Evolutionary conservation across 2,888 invertebrate genomes (phyloP), one percentile per base, ranked within the genome.

Genomic region (Dryococelus australis): DNA sequence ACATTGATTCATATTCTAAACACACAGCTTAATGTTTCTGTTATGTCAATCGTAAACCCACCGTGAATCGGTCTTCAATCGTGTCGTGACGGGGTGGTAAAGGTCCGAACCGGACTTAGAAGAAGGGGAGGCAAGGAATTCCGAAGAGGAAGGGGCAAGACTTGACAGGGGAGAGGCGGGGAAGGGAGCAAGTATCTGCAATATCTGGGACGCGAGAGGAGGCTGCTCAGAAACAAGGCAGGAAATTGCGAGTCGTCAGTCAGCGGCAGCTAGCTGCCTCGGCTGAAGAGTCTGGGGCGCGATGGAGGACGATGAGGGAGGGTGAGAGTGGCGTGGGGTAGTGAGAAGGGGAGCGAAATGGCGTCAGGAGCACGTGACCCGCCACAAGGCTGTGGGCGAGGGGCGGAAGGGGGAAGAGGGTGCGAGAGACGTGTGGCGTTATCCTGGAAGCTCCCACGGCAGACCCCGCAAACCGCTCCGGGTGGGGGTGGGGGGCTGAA

Each of bases 291-390:
- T 65, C 65, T 8, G n/a, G 65, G 65, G 65, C 20, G 65, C 24
- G 6, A 0, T 20, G 20, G 8, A 0, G 65, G n/a, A n/a, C n/a
- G 65, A 24, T 20, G 8, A 20, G 65, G 24, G n/a, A 6, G 6
- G 65, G 65, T 65, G 35, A n/a, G n/a, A n/a, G n/a, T n/a, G 35
- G 35, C 4, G 35, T 3, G 35, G 35, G 35, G 35, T 35, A 3
- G 35, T 35, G 35, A 35, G 35, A 35, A 1, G 35, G 35, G 35
- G 35, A 35, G 35, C 35, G 35, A 35, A 35, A 35, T 16, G 65
- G 65, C n/a, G 65, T 65, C 65, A 65, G 65, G 65, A 65, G n/a
- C 65, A 65, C 65, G n/a, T 65, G 65, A 65, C n/a, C 65, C 65
- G 10, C 65, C 65, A 65, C 35, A 35, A 35, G 35, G 35, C 35